Evolutionary conservation across 2,113 vertebrate species (phyloP), one percentile per base, ranked within the genome.

Genomic region (Erythrolamprus reginae): DNA sequence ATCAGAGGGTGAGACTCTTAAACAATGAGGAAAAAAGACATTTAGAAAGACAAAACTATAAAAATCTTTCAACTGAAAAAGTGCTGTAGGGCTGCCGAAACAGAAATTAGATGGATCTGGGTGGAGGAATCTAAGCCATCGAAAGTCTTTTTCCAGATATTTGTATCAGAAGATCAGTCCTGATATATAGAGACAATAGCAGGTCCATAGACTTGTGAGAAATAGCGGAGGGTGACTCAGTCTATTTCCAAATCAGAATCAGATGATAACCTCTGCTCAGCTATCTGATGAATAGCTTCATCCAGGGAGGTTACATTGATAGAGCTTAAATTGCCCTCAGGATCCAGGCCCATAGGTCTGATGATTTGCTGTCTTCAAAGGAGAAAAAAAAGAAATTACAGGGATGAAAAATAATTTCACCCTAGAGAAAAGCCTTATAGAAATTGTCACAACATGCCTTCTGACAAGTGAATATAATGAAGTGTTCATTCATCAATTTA

Each of bases 341-440:
- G 96, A 0, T 96, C 96, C 89, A 99, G 97, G 55, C 98, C 97
- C 98, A 99, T 98, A 47, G 98, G 99, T 94, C 98, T 98, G 95
- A 99, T 98, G 90, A 98, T 91, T 51, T 97, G 97, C 92, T 96
- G 97, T 92, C 99, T 99, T 77, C n/a, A 38, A 21, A 77, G 70
- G 33, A 42, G 7, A 38, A 77, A 38, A 77, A 77, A 3, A 77
- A 17, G 12, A 4, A 45, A 38, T 38, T 52, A 5, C 5, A 9
- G 19, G 21, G 2, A 70, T 70, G 3, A 55, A 19, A 15, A 61
- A 52, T 77, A 50, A 7, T 0, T 2, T 33, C 61, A 65, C 28
- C 13, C 53, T 51, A 51, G 51, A 53, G 50, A n/a, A 10, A 50
- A 13, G 21, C 24, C 50, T 90, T 70, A 55, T 4, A 33, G 70